These are phyloP conservation scores for Syngnathus typhle DNA, from an alignment of 2,113 vertebrate species.

Conservation along the genomic window DNA sequence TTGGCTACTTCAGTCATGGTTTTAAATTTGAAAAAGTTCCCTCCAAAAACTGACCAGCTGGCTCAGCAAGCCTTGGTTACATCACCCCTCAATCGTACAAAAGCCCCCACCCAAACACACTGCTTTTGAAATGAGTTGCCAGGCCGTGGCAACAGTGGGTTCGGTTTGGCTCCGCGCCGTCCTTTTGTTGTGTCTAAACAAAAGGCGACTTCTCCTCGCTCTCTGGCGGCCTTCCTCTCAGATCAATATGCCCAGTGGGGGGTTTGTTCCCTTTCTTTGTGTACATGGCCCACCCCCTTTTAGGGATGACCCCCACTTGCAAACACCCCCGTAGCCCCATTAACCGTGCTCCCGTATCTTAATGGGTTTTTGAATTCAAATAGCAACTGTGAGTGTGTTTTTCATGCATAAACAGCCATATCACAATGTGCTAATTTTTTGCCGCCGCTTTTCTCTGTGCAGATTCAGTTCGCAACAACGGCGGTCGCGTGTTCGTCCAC, in stretches of 20 bases:
- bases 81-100: constrained; percentile 53
- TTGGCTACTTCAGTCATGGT: constrained; percentile 18
- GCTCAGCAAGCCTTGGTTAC: constrained; percentile 50
- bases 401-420: not conserved
- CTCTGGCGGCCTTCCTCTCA: constrained; percentile 63
- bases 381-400: constrained; percentile 46
- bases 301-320: constrained; percentile 48
- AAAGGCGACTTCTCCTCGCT: constrained; percentile 65
- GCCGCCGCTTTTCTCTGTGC: constrained; percentile 23
- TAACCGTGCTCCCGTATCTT: constrained; percentile 62
- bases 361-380: constrained; percentile 56
- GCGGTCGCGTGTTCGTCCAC: constrained; percentile 94
- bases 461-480: constrained; percentile 90
- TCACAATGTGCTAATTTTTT: constrained; percentile 44
- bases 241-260: constrained; percentile 62
- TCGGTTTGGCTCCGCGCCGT: constrained; percentile 36
- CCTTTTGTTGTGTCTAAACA: constrained; percentile 69
- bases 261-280: constrained; percentile 54
- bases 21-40: constrained; percentile 70
- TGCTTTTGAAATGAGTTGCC: constrained; percentile 48
- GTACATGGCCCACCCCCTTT: constrained; percentile 52
- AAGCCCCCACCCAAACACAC: constrained; percentile 23
- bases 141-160: constrained; percentile 41
- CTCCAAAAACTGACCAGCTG: constrained; percentile 75
- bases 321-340: constrained; percentile 43